Evolutionary conservation across 2,797 vertebrate genomes (phyloP), one percentile per base, ranked within the genome.

Genomic region (Eurystomus glaucurus): DNA sequence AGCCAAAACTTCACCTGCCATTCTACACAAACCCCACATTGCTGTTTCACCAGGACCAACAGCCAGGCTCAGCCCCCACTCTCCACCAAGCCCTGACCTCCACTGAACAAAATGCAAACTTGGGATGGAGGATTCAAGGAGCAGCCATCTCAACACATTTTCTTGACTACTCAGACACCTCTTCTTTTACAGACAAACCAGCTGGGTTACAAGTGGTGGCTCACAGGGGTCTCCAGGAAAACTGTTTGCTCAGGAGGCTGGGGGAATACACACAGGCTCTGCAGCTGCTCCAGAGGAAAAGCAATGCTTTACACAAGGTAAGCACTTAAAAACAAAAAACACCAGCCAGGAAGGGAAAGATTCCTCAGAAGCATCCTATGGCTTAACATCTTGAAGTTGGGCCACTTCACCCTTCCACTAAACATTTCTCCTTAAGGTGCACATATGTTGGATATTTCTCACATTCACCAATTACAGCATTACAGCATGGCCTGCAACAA

Each of bases 31-130:
- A 14, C 7, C 26, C 55, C 12, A 3, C 3, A 0, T 1, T 51
- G 72, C 45, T 51, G 14, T 39, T 66, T 9, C 51, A 25, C 26
- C 48, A 74, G 31, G 28, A 11, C 23, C n/a, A 58, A 14, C 0
- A 3, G 14, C 16, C 4, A 1, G 33, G 21, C 20, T 62, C 64
- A 52, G 28, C 7, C n/a, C 23, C 51, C 1, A 6, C 52, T 66
- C 8, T 22, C 52, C 31, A 28, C 35, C 28, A 9, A 29, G 3
- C 16, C 20, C 28, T 1, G 9, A 10, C 6, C 18, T 25, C 20
- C 51, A 37, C 33, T 2, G 2, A 54, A 39, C 0, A 0, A 39
- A 17, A 35, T 2, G 2, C 39, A 28, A 33, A 1, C 4, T 54
- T 20, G 16, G 52, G 41, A 11, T 20, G 11, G 18, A 39, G 31